These are phyloP conservation scores for Myiopsitta monachus DNA, from an alignment of 2,113 vertebrate species.

Conservation along the genomic window DNA sequence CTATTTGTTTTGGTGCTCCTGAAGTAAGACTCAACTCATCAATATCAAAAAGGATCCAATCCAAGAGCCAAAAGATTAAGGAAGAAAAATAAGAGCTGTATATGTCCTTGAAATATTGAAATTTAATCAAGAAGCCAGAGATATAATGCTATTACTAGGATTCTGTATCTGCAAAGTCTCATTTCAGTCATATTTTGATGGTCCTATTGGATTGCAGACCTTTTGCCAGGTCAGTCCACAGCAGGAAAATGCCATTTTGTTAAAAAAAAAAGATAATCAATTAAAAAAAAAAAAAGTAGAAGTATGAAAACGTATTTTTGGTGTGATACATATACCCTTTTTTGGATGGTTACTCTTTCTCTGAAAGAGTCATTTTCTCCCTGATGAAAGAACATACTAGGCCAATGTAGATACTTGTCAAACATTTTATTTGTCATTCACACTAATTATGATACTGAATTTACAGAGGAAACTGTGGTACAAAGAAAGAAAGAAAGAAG, in stretches of 20 bases:
- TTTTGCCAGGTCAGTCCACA: background rate
- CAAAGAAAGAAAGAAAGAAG: constrained; percentile 62
- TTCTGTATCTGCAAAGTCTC: background rate
- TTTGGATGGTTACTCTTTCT: background rate
- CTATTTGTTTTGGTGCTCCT: background rate
- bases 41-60: background rate
- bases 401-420: constrained; percentile 37
- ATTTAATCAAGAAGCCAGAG: background rate
- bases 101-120: background rate
- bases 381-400: constrained; percentile 9
- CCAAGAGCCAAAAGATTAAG: background rate
- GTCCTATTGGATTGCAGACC: background rate
- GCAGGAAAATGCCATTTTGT: background rate
- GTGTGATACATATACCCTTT: background rate
- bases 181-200: background rate
- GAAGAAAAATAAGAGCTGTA: background rate
- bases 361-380: background rate
- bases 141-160: background rate
- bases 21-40: background rate
- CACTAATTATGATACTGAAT: constrained; percentile 70
- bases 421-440: constrained; percentile 76
- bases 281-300: background rate
- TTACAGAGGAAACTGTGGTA: constrained; percentile 73
- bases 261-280: background rate
- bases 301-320: background rate